Evolutionary conservation across 2,797 vertebrate genomes (phyloP).

Genomic region (Macrochelys suwanniensis): DNA sequence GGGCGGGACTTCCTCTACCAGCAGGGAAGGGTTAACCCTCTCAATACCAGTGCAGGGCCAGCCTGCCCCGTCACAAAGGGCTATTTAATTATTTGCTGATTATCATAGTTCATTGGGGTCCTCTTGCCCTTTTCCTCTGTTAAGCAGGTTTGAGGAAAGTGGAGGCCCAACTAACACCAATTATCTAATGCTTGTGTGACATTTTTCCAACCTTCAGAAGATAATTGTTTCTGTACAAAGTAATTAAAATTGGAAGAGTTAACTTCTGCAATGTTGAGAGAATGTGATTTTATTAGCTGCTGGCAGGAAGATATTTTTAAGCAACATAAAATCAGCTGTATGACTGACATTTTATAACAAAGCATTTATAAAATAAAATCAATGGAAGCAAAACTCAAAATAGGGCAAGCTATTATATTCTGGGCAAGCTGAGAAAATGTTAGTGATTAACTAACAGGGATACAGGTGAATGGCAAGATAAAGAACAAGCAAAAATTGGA

Average conservation of each 20-base stretch:
- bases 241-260: not conserved
- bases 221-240: not conserved
- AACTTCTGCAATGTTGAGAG: not conserved
- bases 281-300: conserved; percentile 17
- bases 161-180: conserved; percentile 17
- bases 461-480: not conserved
- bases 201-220: conserved; percentile 32
- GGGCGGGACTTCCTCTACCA: no score
- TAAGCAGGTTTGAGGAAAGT: conserved; percentile 12
- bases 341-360: not conserved
- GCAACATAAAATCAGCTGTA: not conserved
- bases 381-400: conserved; percentile 19
- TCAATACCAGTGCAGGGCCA: no score
- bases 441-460: conserved; percentile 2
- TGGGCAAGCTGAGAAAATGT: not conserved
- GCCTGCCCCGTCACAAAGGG: no score
- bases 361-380: not conserved
- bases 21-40: no score
- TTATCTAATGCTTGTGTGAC: conserved; percentile 21
- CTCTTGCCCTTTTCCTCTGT: not conserved
- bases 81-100: not conserved
- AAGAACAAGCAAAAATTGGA: not conserved
- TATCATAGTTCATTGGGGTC: not conserved
- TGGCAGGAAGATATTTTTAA: conserved; percentile 33
- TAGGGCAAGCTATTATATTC: not conserved